Conservation (phyloP, 2,113 vertebrate genomes). For the Ceyx cyanopectus region DNA sequence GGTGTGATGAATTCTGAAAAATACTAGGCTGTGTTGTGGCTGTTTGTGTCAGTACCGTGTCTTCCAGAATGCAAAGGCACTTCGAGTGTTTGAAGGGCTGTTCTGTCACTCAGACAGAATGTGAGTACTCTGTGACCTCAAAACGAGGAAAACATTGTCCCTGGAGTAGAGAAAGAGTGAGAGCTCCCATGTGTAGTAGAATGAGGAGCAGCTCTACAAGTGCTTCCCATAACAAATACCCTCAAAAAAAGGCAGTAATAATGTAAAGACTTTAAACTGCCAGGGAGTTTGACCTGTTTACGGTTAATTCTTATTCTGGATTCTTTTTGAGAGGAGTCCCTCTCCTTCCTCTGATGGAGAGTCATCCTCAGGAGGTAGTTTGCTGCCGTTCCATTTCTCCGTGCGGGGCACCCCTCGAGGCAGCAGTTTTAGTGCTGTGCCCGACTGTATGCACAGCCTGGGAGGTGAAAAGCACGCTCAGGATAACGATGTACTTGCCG, state of each 20-base stretch:
- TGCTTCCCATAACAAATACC: background rate
- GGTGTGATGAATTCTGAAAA: slow-evolving; percentile 6
- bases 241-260: background rate
- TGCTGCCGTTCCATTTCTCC: background rate
- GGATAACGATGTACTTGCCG: background rate
- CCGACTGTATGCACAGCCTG: rapidly evolving
- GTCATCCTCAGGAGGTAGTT: background rate
- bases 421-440: background rate
- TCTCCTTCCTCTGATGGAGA: background rate
- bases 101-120: background rate
- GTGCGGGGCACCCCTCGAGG: rapidly evolving
- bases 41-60: background rate
- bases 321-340: background rate
- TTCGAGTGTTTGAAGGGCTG: background rate
- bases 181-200: background rate
- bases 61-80: background rate
- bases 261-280: background rate
- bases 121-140: background rate
- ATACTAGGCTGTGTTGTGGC: background rate
- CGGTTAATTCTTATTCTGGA: background rate
- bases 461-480: background rate
- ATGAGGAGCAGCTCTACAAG: background rate
- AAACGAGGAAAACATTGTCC: rapidly evolving
- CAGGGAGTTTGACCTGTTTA: slow-evolving; percentile 1
- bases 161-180: background rate